A percentile compares a stretch with the other conserved stretches of the same genome.
phyloP scores from a whole-genome alignment of 2,888 invertebrate species.

The Tipula lateralis region DNA sequence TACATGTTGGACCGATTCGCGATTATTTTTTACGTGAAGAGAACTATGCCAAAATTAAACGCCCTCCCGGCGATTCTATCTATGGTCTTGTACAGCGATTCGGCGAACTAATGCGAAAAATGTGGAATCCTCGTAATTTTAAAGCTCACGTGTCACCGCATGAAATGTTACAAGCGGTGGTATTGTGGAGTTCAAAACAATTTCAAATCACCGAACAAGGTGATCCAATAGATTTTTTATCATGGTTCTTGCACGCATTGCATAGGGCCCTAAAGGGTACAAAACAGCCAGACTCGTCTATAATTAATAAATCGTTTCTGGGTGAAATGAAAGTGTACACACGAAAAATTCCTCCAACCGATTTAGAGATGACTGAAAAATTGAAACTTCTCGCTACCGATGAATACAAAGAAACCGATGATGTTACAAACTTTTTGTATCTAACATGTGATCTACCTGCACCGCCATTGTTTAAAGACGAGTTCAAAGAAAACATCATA shows the following conservation, averaged over 20 bases:
- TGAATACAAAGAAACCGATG: slow-evolving; percentile 81
- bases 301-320: slow-evolving; percentile 85
- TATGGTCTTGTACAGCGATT: slow-evolving; percentile 85
- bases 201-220: slow-evolving; percentile 99
- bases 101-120: slow-evolving; percentile 91
- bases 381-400: slow-evolving; percentile 69
- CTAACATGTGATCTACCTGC: slow-evolving; percentile 97
- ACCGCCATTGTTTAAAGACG: slow-evolving; percentile 95
- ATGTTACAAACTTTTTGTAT: slow-evolving; percentile 92
- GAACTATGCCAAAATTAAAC: slow-evolving; percentile 80
- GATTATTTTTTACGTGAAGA: slow-evolving; percentile 93
- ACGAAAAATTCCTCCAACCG: slow-evolving; percentile 87
- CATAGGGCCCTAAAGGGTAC: slow-evolving; percentile 92
- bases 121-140: slow-evolving; percentile 99
- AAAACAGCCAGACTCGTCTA: slow-evolving; percentile 80
- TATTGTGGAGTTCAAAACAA: slow-evolving; percentile 91
- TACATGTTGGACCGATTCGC: slow-evolving; percentile 89
- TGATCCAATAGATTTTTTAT: slow-evolving; percentile 95
- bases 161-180: slow-evolving; percentile 98
- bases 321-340: slow-evolving; percentile 87
- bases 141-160: slow-evolving; percentile 99
- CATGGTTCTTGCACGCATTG: slow-evolving; percentile 96
- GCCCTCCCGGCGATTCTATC: slow-evolving; percentile 93
- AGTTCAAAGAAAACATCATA: slow-evolving; percentile 96
- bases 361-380: slow-evolving; percentile 84